Percentiles rank a stretch among this genome's conserved stretches.
Evolutionary conservation across 1,140 invertebrate species (phyloP).

Genomic region (Bombus waltoni): DNA sequence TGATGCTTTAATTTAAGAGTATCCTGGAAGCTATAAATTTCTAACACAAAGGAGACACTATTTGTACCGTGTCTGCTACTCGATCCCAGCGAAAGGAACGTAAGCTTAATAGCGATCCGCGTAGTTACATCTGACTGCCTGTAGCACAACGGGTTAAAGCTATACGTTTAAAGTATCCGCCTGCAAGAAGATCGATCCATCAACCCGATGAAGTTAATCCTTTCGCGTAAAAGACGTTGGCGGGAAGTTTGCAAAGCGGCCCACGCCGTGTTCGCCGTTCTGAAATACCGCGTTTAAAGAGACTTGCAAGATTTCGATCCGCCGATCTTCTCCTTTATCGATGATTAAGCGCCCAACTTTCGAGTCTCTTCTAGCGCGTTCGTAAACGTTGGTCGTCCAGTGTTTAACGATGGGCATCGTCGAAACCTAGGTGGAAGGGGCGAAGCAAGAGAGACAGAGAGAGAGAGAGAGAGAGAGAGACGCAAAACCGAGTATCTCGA

Average conservation of each 20-base stretch:
- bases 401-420: background rate
- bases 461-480: too few relatives aligned
- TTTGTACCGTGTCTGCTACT: background rate
- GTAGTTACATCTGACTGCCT: background rate
- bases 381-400: background rate
- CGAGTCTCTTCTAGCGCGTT: background rate
- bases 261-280: too few relatives aligned
- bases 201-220: background rate
- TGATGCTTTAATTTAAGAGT: constrained; percentile 1
- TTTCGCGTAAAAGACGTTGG: background rate
- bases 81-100: background rate
- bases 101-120: background rate
- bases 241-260: background rate
- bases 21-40: background rate
- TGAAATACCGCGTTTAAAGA: background rate
- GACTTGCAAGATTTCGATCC: background rate
- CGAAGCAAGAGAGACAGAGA: too few relatives aligned
- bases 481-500: too few relatives aligned
- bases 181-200: background rate
- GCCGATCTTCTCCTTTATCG: background rate
- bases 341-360: background rate
- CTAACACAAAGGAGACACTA: background rate
- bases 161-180: background rate
- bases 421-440: background rate
- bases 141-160: constrained; percentile 1